Evolutionary conservation across 2,113 vertebrate genomes (phyloP).

Genomic region (Gobius niger): DNA sequence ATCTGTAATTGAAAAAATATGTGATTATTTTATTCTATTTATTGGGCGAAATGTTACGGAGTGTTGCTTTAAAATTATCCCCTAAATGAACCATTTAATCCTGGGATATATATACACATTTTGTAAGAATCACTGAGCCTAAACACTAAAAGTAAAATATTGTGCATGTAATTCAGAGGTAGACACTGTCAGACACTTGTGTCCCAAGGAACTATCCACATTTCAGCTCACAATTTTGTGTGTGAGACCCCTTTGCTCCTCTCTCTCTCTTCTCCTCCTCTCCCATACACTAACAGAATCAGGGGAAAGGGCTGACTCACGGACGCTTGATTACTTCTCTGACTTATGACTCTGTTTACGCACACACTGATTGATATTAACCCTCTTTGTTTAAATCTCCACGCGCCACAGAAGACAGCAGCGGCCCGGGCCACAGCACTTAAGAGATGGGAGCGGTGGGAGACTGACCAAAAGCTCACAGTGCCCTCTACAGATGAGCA

Average conservation of each 20-base stretch:
- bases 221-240: constrained; percentile 24
- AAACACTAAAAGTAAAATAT: too few species aligned
- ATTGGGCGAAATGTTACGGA: too few species aligned
- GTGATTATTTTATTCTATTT: too few species aligned
- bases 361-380: constrained; percentile 71
- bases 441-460: constrained; percentile 4
- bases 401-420: constrained; percentile 46
- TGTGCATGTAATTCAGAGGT: too few species aligned
- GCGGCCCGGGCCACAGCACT: constrained; percentile 35
- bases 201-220: too few species aligned
- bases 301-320: constrained; percentile 64
- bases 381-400: constrained; percentile 70
- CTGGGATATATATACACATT: too few species aligned
- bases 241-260: constrained; percentile 9
- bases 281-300: constrained; percentile 27
- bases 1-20: too few species aligned
- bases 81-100: too few species aligned
- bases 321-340: constrained; percentile 67
- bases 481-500: constrained; percentile 73
- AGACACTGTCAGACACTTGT: too few species aligned
- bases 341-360: constrained; percentile 67
- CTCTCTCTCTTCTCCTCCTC: constrained; percentile 38
- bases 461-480: constrained; percentile 64
- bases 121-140: too few species aligned
- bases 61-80: too few species aligned